These are phyloP conservation scores for Sinocyclocheilus anshuiensis DNA, from an alignment of 2,113 vertebrate species.

Conservation along the genomic window DNA sequence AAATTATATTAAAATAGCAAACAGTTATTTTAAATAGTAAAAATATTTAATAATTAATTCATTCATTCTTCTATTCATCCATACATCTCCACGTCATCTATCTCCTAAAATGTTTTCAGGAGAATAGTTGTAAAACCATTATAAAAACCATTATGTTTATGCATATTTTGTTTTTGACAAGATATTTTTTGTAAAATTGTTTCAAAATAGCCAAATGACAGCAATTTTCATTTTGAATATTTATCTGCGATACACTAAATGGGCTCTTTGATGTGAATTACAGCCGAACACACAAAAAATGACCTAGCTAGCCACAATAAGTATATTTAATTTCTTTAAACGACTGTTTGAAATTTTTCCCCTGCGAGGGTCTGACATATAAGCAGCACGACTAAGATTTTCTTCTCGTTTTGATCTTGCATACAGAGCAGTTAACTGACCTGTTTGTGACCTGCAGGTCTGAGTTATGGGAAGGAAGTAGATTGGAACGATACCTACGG, in stretches of 20 bases:
- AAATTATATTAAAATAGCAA: neutral
- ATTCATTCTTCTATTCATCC: too few species aligned
- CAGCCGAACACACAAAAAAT: neutral
- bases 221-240: neutral
- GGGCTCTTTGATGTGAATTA: neutral
- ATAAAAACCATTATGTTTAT: neutral
- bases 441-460: conserved; percentile 71
- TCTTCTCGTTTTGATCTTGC: neutral
- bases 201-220: neutral
- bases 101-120: neutral
- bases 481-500: conserved; percentile 96
- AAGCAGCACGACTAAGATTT: neutral
- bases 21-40: neutral
- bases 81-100: neutral
- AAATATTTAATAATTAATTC: neutral
- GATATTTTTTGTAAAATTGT: neutral
- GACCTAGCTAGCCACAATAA: neutral
- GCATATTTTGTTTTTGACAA: neutral
- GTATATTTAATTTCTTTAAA: neutral
- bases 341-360: neutral
- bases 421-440: conserved; percentile 5
- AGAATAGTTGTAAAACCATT: too few species aligned
- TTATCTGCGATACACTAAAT: neutral
- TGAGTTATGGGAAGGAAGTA: conserved; percentile 87
- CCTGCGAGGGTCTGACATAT: neutral